Conservation (phyloP, 2,113 vertebrate species). For the Pteruthius melanotis region DNA sequence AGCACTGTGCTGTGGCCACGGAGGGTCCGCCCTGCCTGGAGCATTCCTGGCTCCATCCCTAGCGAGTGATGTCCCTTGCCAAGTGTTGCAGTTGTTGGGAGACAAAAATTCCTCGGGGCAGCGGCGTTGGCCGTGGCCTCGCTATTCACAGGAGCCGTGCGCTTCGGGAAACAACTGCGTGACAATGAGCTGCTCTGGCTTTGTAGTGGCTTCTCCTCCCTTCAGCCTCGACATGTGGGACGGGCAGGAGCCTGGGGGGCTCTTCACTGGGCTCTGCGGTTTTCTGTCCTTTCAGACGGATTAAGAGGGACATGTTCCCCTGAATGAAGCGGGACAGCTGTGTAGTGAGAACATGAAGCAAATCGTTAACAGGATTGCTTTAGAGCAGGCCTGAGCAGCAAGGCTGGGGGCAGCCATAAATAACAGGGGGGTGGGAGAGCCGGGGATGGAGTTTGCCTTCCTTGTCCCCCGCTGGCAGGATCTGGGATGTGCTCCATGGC, state of each 20-base stretch:
- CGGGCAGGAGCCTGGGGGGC: neutral
- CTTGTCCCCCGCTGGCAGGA: neutral
- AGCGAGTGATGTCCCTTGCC: conserved; percentile 1
- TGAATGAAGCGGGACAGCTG: conserved; percentile 36
- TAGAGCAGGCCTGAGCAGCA: neutral
- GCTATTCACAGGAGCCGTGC: conserved; percentile 50
- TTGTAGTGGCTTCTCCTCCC: conserved; percentile 21
- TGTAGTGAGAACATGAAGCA: conserved; percentile 17
- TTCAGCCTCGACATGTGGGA: neutral
- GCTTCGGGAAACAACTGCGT: neutral
- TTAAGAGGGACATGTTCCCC: conserved; percentile 34
- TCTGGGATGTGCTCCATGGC: neutral
- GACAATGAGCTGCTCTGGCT: conserved; percentile 22
- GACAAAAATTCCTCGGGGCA: conserved; percentile 24
- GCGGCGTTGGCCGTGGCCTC: neutral
- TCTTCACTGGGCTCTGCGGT: conserved; percentile 11
- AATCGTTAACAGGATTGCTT: conserved; percentile 17
- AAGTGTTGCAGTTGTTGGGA: conserved; percentile 36
- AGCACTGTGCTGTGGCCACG: neutral
- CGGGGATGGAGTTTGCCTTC: neutral
- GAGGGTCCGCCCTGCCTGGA: neutral
- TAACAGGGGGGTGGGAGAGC: neutral
- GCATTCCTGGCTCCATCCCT: neutral
- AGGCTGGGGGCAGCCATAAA: neutral
- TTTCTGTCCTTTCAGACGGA: conserved; percentile 33